These are phyloP conservation scores for Clarias pachynema DNA, from an alignment of 2,797 vertebrate genomes.

Conservation along the genomic window DNA sequence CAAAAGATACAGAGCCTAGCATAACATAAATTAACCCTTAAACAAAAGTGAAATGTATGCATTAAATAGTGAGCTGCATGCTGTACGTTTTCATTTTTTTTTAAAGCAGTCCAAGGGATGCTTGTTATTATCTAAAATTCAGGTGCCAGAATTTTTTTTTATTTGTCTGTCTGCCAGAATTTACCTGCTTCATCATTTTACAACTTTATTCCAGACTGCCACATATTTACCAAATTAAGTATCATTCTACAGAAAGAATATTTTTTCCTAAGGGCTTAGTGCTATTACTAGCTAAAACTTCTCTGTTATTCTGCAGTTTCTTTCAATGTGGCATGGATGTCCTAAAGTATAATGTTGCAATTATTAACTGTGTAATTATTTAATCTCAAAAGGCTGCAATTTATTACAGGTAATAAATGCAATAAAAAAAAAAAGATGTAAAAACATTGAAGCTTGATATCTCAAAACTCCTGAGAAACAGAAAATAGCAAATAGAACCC, in stretches of 20 bases:
- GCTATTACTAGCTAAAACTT: no score
- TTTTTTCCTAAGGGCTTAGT: not conserved
- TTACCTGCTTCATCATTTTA: not conserved
- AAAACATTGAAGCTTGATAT: no score
- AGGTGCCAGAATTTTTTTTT: no score
- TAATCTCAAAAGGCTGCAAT: no score
- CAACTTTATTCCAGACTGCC: not conserved
- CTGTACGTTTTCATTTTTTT: not conserved
- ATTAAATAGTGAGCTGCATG: not conserved
- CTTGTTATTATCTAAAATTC: not conserved
- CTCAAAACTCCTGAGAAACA: no score
- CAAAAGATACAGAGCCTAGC: not conserved
- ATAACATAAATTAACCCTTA: not conserved
- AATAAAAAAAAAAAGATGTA: no score
- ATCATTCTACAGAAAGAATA: not conserved
- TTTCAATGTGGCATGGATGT: not conserved
- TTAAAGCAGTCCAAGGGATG: not conserved
- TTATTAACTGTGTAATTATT: no score
- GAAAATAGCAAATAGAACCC: no score
- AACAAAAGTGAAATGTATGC: not conserved
- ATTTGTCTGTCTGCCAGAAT: not conserved
- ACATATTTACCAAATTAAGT: not conserved
- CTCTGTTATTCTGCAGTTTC: not conserved
- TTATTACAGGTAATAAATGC: no score
- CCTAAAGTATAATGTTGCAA: no score